Conservation (phyloP, 2,113 vertebrate genomes). For the Mesocricetus auratus region DNA sequence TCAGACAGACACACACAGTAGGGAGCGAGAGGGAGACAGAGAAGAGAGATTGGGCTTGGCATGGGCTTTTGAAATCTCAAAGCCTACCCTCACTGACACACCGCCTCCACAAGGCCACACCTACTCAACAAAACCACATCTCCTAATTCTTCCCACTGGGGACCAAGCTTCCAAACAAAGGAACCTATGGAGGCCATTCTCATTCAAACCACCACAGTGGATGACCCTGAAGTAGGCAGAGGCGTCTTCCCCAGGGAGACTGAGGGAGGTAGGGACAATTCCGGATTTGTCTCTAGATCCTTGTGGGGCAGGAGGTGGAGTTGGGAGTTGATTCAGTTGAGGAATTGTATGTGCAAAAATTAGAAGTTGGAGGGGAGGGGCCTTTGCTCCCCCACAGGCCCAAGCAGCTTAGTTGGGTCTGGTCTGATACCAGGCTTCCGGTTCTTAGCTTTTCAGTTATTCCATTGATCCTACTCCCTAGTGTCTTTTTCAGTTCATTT, state of each 20-base stretch:
- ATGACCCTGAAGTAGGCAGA: not conserved
- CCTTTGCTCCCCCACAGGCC: not conserved
- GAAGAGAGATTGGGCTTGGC: not conserved
- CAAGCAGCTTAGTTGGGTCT: not conserved
- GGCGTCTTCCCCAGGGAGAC: not conserved
- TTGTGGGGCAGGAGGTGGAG: too few relatives aligned
- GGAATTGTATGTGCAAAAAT: not conserved
- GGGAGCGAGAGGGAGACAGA: not conserved
- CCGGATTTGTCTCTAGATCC: not conserved
- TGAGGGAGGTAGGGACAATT: not conserved
- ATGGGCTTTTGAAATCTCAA: not conserved
- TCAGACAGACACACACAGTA: not conserved
- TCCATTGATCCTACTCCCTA: not conserved
- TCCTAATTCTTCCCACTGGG: not conserved
- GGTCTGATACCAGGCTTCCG: not conserved
- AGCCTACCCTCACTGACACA: not conserved
- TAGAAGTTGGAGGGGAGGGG: not conserved
- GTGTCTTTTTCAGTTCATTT: not conserved
- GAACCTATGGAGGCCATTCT: not conserved
- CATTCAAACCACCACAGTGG: not conserved
- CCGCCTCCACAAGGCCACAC: not conserved
- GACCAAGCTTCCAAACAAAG: not conserved
- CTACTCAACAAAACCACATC: not conserved
- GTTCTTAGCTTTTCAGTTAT: not conserved
- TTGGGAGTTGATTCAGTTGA: not conserved